These are phyloP conservation scores for Phengaris arion DNA, from an alignment of 2,888 invertebrate genomes.

Conservation along the genomic window DNA sequence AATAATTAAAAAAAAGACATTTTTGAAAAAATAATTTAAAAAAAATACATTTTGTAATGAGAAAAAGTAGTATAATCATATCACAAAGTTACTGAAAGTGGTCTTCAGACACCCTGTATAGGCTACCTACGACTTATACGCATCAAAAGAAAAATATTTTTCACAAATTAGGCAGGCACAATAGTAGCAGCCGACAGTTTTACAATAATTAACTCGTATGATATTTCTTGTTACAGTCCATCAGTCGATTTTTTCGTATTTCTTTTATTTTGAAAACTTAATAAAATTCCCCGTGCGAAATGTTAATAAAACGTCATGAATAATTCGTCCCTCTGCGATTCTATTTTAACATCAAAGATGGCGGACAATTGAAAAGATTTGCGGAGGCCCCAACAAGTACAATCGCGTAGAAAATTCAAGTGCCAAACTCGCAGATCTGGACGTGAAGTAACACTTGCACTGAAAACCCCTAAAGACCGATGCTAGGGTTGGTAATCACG, in stretches of 20 bases:
- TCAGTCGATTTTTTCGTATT: neutral
- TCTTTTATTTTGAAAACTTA: neutral
- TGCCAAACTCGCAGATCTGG: neutral
- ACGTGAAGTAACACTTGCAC: neutral
- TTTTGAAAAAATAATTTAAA: too few species aligned
- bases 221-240: neutral
- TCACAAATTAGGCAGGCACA: neutral
- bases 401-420: slow-evolving; percentile 29
- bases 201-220: neutral
- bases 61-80: too few species aligned
- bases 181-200: neutral
- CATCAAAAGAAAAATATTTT: neutral
- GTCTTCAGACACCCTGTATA: too few species aligned
- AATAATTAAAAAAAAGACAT: too few species aligned
- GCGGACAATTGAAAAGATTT: slow-evolving; percentile 11
- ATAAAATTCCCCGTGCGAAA: neutral
- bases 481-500: neutral
- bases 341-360: slow-evolving; percentile 14
- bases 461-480: neutral
- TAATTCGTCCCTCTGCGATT: neutral
- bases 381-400: slow-evolving; percentile 26
- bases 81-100: too few species aligned
- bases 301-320: neutral
- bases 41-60: too few species aligned
- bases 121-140: too few species aligned